phyloP scores from a whole-genome alignment of 1,140 invertebrate genomes.

The Papilio aristodemus region DNA sequence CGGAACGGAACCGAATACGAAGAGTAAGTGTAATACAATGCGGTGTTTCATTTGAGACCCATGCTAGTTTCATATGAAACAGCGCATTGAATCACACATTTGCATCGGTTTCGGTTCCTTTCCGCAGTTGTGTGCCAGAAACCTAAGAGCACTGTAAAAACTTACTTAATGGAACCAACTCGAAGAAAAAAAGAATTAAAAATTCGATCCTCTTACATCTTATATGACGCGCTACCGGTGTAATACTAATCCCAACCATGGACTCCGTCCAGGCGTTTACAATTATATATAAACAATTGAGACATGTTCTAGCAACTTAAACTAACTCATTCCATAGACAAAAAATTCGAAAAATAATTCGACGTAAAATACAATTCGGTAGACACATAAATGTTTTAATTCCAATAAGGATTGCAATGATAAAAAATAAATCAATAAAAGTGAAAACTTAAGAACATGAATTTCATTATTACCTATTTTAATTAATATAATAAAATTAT shows the following conservation, averaged over 20 bases:
- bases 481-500: too few relatives aligned
- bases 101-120: too few relatives aligned
- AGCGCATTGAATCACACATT: too few relatives aligned
- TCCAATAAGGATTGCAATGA: conserved; percentile 22
- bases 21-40: too few relatives aligned
- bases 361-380: conserved; percentile 23
- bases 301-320: conserved; percentile 8
- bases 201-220: not conserved
- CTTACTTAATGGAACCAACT: not conserved
- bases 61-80: too few relatives aligned
- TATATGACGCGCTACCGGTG: not conserved
- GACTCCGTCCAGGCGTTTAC: not conserved
- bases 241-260: not conserved
- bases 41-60: too few relatives aligned
- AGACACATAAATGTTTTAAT: conserved; percentile 4
- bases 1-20: conserved; percentile 18
- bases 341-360: conserved; percentile 26
- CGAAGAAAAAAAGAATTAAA: not conserved
- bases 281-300: conserved; percentile 9
- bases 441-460: too few relatives aligned
- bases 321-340: not conserved
- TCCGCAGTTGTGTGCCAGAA: too few relatives aligned
- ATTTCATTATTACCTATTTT: too few relatives aligned
- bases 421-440: too few relatives aligned
- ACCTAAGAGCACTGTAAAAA: too few relatives aligned